Percentiles rank a stretch among this genome's conserved stretches.
Conservation (phyloP, 2,113 vertebrate genomes). For the Notothenia coriiceps region DNA sequence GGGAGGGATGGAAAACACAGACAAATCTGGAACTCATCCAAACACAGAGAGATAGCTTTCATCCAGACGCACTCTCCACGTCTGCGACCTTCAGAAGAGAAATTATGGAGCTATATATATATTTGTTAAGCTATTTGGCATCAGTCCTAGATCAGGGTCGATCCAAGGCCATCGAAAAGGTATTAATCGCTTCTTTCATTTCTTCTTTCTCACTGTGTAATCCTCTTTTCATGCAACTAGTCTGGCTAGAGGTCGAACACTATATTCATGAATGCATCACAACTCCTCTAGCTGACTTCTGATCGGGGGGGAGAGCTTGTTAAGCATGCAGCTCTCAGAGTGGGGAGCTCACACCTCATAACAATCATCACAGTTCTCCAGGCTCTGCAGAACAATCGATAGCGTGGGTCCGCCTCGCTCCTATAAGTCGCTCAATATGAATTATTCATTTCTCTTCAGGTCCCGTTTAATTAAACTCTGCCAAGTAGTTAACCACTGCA, state of each 20-base stretch:
- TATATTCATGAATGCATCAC: slow-evolving; percentile 1
- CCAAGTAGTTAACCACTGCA: slow-evolving; percentile 44
- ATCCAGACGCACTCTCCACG: slow-evolving; percentile 25
- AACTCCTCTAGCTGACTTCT: neutral
- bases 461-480: slow-evolving; percentile 55
- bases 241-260: slow-evolving; percentile 9
- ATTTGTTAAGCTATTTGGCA: slow-evolving; percentile 12
- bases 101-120: slow-evolving; percentile 9
- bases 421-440: slow-evolving; percentile 39
- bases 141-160: slow-evolving; percentile 11
- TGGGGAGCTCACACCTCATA: slow-evolving; percentile 29
- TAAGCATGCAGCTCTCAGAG: slow-evolving; percentile 9
- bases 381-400: slow-evolving; percentile 41
- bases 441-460: slow-evolving; percentile 54
- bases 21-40: slow-evolving; percentile 40
- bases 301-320: neutral
- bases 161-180: slow-evolving; percentile 18
- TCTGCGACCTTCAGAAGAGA: slow-evolving; percentile 53
- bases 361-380: slow-evolving; percentile 43
- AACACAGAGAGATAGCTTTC: slow-evolving; percentile 34
- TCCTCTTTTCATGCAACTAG: neutral
- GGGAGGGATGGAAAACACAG: slow-evolving; percentile 7
- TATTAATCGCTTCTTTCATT: neutral
- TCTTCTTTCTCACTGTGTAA: neutral
- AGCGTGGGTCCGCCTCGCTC: slow-evolving; percentile 9